phyloP scores from a whole-genome alignment of 2,797 vertebrate genomes.

The Apogon talboti region DNA sequence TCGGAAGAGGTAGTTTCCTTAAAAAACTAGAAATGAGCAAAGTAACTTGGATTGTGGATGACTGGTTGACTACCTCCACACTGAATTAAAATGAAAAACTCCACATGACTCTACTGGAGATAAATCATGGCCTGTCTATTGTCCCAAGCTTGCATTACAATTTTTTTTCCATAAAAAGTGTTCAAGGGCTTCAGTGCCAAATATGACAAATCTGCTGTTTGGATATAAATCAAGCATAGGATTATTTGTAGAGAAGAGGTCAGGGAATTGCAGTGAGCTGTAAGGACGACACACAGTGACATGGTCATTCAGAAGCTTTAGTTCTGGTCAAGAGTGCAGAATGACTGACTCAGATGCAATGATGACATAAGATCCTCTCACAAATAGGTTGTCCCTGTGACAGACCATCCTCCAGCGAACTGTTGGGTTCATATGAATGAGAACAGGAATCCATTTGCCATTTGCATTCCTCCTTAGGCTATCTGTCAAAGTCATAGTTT shows the following conservation, averaged over 20 bases:
- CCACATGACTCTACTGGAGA: conserved; percentile 12
- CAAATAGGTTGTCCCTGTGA: conserved; percentile 63
- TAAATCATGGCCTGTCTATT: conserved; percentile 21
- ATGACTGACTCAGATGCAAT: conserved; percentile 40
- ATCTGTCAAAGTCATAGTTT: conserved; percentile 76
- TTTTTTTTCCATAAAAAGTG: conserved; percentile 19
- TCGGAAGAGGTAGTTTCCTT: conserved; percentile 27
- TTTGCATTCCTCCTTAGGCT: conserved; percentile 74
- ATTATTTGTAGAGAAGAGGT: conserved; percentile 41
- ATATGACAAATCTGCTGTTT: conserved; percentile 42
- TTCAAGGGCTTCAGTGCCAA: conserved; percentile 23
- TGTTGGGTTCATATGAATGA: conserved; percentile 48
- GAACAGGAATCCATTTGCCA: conserved; percentile 51
- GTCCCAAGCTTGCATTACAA: conserved; percentile 16
- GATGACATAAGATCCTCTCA: conserved; percentile 46
- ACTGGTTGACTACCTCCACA: conserved; percentile 38
- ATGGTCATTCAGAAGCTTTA: conserved; percentile 48
- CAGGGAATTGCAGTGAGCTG: conserved; percentile 30
- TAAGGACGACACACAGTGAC: conserved; percentile 47
- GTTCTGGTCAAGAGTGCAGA: conserved; percentile 30
- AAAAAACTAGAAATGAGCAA: conserved; percentile 29
- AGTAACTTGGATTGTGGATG: conserved; percentile 43
- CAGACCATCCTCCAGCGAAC: conserved; percentile 52
- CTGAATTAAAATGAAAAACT: conserved; percentile 31
- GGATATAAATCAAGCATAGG: conserved; percentile 48